Evolutionary conservation across 2,113 vertebrate species (phyloP), one percentile per base, ranked within the genome.

Genomic region (Tenrec ecaudatus): DNA sequence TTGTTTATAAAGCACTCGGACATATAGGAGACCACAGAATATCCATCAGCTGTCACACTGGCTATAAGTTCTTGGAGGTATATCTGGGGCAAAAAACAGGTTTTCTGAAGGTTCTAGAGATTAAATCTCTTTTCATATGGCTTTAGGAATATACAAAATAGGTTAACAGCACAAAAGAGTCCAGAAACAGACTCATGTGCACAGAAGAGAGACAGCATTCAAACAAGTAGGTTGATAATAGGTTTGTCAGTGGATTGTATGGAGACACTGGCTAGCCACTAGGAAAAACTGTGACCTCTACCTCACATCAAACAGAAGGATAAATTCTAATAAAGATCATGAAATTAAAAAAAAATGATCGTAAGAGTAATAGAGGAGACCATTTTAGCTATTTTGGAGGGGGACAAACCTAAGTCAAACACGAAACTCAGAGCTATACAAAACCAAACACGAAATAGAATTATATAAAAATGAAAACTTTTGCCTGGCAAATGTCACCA

Each of bases 51-150:
- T 80, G 82, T 76, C 71, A 77, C 33, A 62, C 8, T 68, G 76
- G 79, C 77, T 93, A 83, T 86, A 82, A 79, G 88, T 95, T 62
- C 92, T 82, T 81, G 31, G 78, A 85, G 20, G 76, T 25, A 0
- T n/a, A 76, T 92, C 53, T 86, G 83, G 75, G 95, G 62, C 40
- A 93, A 76, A 73, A 69, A 95, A 82, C 31, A 89, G 2, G 40
- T 47, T 90, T 86, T 85, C 64, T 93, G 69, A 90, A 89, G 66
- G 5, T 94, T 93, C 58, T 38, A 85, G 87, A 91, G 89, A 94
- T 94, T 87, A 94, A 91, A 93, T 92, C n/a, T 88, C 47, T 89
- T 95, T 94, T 92, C 84, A 75, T 66, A 84, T 8, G 82, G 89
- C 91, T 95, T 95, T 82, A 96, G 90, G 75, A 88, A 89, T 43